Conservation (phyloP, 2,797 vertebrate species). For the Tiaroga cobitis region DNA sequence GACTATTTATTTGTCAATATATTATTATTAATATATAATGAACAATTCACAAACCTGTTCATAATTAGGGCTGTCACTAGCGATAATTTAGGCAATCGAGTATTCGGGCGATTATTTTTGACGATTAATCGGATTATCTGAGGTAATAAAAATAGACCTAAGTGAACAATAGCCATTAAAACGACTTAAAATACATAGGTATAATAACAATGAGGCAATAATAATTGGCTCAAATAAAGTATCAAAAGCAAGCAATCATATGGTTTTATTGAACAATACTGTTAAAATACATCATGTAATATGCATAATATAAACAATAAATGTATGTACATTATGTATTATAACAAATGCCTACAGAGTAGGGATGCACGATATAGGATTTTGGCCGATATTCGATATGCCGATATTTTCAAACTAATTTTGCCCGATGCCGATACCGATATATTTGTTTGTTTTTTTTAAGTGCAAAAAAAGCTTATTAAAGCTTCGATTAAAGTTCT, state of each 20-base stretch:
- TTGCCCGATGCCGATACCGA: too few relatives aligned
- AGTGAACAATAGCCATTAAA: neutral
- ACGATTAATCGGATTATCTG: neutral
- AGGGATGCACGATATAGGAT: too few relatives aligned
- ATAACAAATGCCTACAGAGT: neutral
- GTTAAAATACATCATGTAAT: neutral
- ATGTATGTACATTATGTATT: neutral
- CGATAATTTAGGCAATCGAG: neutral
- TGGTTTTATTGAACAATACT: neutral
- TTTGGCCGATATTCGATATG: too few relatives aligned
- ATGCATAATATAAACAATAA: neutral
- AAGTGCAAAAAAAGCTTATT: too few relatives aligned
- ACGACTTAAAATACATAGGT: neutral
- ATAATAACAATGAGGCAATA: neutral
- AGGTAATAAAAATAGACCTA: neutral
- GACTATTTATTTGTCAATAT: neutral
- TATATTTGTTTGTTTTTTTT: too few relatives aligned
- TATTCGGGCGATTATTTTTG: neutral
- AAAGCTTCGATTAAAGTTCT: too few relatives aligned
- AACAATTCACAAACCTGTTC: neutral
- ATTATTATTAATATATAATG: neutral
- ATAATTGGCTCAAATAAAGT: neutral
- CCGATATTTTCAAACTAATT: too few relatives aligned
- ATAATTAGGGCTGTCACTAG: neutral
- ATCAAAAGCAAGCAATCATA: neutral